These are phyloP conservation scores for Eupeodes corollae DNA, from an alignment of 1,140 invertebrate species.

Conservation along the genomic window DNA sequence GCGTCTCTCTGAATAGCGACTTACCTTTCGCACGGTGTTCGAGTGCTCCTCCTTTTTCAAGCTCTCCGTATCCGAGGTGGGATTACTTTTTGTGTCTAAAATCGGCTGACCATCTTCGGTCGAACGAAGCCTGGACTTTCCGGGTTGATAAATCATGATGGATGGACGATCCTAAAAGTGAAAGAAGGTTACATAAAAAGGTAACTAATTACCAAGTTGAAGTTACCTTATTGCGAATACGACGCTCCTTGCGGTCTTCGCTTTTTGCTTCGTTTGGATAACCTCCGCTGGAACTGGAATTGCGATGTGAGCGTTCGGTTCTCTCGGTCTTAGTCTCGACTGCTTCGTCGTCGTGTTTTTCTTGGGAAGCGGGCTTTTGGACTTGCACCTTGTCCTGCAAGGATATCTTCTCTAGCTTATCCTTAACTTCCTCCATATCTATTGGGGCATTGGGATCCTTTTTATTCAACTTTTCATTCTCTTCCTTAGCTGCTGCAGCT, in stretches of 20 bases:
- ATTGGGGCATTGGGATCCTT: not conserved
- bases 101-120: constrained; percentile 13
- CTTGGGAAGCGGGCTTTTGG: not conserved
- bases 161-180: constrained; percentile 35
- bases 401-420: not conserved
- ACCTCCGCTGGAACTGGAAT: constrained; percentile 2
- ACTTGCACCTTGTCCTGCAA: not conserved
- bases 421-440: not conserved
- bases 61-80: not conserved
- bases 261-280: constrained; percentile 9
- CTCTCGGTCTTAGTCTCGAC: constrained; percentile 3
- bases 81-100: not conserved
- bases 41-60: not conserved
- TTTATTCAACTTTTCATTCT: not conserved
- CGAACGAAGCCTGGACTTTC: constrained; percentile 15
- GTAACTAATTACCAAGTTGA: not conserved
- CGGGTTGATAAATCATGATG: constrained; percentile 32
- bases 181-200: not conserved
- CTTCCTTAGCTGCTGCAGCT: not conserved
- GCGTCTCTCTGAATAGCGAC: constrained; percentile 35
- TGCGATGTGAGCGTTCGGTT: not conserved
- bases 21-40: constrained; percentile 16
- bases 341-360: constrained; percentile 2
- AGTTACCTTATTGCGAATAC: constrained; percentile 42
- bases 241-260: constrained; percentile 23